Conservation (phyloP, 23 tunicate species). For the Ciona savignyi region DNA sequence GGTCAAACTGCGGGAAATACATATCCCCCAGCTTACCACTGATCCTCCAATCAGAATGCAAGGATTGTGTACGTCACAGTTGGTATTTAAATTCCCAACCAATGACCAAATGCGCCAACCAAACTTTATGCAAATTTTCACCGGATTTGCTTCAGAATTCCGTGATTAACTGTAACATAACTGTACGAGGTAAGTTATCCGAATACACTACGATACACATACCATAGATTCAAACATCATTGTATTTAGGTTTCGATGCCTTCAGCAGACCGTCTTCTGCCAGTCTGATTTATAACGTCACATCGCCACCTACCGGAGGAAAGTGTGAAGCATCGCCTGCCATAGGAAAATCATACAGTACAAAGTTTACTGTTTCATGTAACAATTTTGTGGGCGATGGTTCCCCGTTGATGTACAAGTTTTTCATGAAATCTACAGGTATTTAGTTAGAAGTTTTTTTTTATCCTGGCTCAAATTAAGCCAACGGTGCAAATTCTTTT, state of each 20-base stretch:
- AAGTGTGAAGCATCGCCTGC: background rate
- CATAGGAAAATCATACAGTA: background rate
- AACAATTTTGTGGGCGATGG: background rate
- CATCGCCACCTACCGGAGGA: constrained; percentile 1
- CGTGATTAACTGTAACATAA: background rate
- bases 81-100: background rate
- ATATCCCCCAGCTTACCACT: background rate
- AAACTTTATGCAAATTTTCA: background rate
- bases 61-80: constrained; percentile 3
- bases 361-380: constrained; percentile 9
- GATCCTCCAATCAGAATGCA: constrained; percentile 3
- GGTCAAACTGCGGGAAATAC: constrained; percentile 5
- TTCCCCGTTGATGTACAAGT: background rate
- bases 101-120: background rate
- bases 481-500: too few relatives aligned
- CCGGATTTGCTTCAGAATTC: background rate
- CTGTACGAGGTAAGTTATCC: background rate
- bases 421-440: background rate
- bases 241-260: background rate
- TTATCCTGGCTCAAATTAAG: too few relatives aligned
- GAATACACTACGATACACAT: background rate
- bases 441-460: background rate
- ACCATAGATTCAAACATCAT: background rate
- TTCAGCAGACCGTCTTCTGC: background rate
- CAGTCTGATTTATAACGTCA: background rate